A percentile compares a stretch with the other conserved stretches of the same genome.
These are phyloP conservation scores for Elegia similella DNA, from an alignment of 2,888 invertebrate genomes.

Conservation along the genomic window DNA sequence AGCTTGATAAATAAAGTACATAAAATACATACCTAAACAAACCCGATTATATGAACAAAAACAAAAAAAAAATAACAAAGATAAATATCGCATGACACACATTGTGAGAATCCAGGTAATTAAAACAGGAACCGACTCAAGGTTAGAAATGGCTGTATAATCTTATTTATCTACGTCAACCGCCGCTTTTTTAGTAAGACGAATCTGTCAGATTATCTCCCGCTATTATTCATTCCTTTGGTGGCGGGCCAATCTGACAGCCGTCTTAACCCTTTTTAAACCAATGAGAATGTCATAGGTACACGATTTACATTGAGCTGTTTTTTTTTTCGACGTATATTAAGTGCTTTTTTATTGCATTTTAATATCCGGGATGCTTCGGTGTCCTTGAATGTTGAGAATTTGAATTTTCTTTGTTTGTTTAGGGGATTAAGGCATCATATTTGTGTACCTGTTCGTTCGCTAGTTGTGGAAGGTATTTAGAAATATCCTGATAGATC, in stretches of 20 bases:
- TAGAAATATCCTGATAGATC: too few species aligned
- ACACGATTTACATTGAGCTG: conserved; percentile 62
- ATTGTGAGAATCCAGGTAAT: conserved; percentile 79
- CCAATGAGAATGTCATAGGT: conserved; percentile 77
- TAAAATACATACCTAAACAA: background rate
- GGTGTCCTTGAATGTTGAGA: conserved; percentile 25
- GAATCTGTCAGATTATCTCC: conserved; percentile 79
- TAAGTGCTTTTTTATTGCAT: conserved; percentile 59
- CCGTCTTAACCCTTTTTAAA: conserved; percentile 79
- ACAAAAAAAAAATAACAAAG: conserved; percentile 34
- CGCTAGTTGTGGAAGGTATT: too few species aligned
- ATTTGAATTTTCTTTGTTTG: conserved; percentile 2
- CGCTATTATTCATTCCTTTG: conserved; percentile 74
- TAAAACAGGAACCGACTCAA: conserved; percentile 68
- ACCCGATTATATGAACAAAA: background rate
- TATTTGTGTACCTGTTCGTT: background rate
- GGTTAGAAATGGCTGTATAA: conserved; percentile 70
- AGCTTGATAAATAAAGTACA: too few species aligned
- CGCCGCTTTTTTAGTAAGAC: conserved; percentile 76
- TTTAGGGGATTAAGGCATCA: background rate
- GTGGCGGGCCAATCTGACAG: conserved; percentile 74
- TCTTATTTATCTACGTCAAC: conserved; percentile 77
- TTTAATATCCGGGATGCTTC: conserved; percentile 43
- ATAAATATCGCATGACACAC: conserved; percentile 51
- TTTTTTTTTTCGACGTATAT: conserved; percentile 49